Base-by-base conservation (phyloP, 2,888 invertebrate species). In the Physocephala rufipes region DNA sequence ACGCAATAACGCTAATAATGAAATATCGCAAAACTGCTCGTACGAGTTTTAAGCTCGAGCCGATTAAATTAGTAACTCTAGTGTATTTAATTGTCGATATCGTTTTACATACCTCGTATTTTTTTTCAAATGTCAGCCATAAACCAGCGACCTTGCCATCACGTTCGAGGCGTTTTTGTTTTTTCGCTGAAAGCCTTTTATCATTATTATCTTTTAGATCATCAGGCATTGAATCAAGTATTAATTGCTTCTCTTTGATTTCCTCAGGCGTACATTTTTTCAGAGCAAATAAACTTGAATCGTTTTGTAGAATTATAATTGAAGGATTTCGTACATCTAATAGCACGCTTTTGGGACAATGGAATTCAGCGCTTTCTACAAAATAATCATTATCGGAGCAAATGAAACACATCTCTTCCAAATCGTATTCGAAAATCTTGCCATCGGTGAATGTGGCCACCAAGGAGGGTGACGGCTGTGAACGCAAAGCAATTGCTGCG, bases 371-470 rank as follows among this genome's bases (percentile, higher is more conserved):
- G 74, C 90, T 86, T 24, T 84, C 82, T 30, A 86, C 84, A 77
- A 88, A 88, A 67, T 90, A 82, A 9, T 86, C 81, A 24, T 88
- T 88, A 53, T 79, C 78, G 9, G 81, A 78, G 66, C 88, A 85
- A 0, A 91, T 90, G 78, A 92, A 92, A 75, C 88, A 88, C 78
- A 88, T 89, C 58, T 88, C 86, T 3, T 82, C 80, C n/a, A 95
- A 81, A 80, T 90, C 90, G 82, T 92, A 95, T 83, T 96, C 95
- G 53, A 93, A 86, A 72, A 95, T 88, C 92, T 91, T 92, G 78
- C 93, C 92, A 87, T 96, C 93, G 0, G 93, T 89, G 86, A 95
- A 95, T 2, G 90, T 90, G 13, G 93, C 88, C 45, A 94, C 88
- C 9, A 96, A 84, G 58, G 88, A 88, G 5, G 89, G 88, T 1